Percentiles rank a stretch among this genome's conserved stretches.
These are phyloP conservation scores for Drosophila nr. medialis DNA, from an alignment of 2,888 invertebrate genomes.

Conservation along the genomic window DNA sequence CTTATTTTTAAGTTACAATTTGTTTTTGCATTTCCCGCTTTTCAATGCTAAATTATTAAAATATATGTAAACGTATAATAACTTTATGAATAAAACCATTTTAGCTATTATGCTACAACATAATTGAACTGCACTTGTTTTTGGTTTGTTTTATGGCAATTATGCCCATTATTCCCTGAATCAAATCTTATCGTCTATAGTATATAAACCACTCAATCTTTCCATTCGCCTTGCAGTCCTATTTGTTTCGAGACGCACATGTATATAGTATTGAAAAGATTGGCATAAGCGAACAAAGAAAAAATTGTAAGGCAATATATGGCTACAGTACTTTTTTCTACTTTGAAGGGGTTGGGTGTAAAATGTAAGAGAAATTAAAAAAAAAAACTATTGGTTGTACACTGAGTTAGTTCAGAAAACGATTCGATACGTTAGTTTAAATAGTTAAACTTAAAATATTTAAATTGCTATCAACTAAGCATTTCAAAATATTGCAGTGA, in stretches of 20 bases:
- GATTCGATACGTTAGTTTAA: neutral
- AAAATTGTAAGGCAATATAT: neutral
- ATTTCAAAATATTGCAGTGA: neutral
- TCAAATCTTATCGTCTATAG: conserved; percentile 45
- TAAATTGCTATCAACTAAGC: neutral
- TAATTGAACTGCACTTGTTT: neutral
- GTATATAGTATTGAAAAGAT: conserved; percentile 7
- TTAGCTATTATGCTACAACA: conserved; percentile 12
- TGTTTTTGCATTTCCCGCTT: conserved; percentile 9
- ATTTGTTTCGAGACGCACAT: neutral
- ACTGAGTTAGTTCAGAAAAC: neutral
- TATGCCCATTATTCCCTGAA: neutral
- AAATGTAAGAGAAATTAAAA: neutral
- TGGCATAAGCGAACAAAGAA: neutral
- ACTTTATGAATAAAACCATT: conserved; percentile 41
- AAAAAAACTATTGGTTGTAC: too few species aligned
- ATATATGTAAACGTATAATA: conserved; percentile 19
- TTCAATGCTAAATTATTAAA: conserved; percentile 31
- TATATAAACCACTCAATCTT: conserved; percentile 7
- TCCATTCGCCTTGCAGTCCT: conserved; percentile 18
- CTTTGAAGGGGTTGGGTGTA: neutral
- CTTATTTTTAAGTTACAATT: conserved; percentile 38
- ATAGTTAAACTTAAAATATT: neutral
- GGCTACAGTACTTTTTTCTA: neutral
- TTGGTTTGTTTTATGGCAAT: neutral